Evolutionary conservation across 2,113 vertebrate species (phyloP).

Genomic region (Hyla sarda): DNA sequence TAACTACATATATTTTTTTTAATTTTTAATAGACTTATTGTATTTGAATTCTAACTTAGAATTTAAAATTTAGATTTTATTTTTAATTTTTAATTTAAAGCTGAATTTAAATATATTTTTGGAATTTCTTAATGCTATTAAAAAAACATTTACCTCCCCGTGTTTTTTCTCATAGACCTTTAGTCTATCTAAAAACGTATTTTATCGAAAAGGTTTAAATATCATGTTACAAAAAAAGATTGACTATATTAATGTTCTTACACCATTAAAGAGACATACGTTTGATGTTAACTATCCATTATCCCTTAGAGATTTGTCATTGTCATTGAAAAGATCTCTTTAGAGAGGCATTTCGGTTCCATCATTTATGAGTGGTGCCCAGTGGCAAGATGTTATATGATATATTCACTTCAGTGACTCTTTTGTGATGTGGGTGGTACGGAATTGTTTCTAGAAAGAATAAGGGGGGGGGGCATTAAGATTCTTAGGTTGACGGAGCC

Average conservation of each 20-base stretch:
- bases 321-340: neutral
- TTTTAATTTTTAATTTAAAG: neutral
- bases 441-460: conserved; percentile 1
- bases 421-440: conserved; percentile 19
- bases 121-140: neutral
- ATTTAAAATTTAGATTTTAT: neutral
- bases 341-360: neutral
- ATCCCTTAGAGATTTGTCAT: neutral
- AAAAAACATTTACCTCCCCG: neutral
- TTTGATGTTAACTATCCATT: conserved; percentile 25
- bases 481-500: neutral
- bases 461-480: neutral
- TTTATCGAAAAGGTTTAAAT: neutral
- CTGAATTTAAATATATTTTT: neutral
- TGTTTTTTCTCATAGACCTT: neutral
- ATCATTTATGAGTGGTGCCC: conserved; percentile 20
- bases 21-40: neutral
- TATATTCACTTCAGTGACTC: conserved; percentile 3
- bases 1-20: neutral
- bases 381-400: conserved; percentile 9
- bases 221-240: neutral
- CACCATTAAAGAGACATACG: neutral
- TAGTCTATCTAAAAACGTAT: neutral
- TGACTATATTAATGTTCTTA: neutral
- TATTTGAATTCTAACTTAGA: neutral